Base-by-base conservation (phyloP, 2,113 vertebrate genomes). In the Crotalus helleri region DNA sequence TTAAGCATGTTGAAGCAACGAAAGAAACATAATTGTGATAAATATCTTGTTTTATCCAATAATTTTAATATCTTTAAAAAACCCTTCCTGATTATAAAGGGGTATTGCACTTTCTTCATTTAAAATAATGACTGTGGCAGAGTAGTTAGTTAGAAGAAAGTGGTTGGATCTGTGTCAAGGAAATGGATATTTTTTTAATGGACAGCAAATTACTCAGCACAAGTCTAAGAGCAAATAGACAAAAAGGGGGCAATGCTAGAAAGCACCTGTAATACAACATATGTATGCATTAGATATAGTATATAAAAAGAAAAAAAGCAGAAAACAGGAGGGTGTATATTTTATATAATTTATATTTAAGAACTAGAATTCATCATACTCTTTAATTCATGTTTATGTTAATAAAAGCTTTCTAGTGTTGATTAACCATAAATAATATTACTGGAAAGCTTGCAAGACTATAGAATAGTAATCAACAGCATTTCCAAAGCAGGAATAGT, bases 1-100 rank as follows among this genome's bases (percentile, higher is more conserved):
- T 93, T 23, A 94, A 97, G 92, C 61, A 6, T 55, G 54, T 4
- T 93, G 85, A 95, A 93, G 12, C n/a, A 10, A 49, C 94, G 11
- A 57, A 21, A 89, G 21, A 39, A 55, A 55, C 29, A 33, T 54
- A 46, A 29, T 55, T 88, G 33, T 39, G 69, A 81, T 39, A 81
- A 81, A 81, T 19, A 81, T 17, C 33, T 81, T 81, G 15, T 39
- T 81, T 81, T 81, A 81, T 8, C 64, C 26, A 64, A 90, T 51
- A 61, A 17, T 90, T 90, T 51, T n/a, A 90, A 69, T 58, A 17
- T 49, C 9, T n/a, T 64, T 89, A 13, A 21, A 55, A 57, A 81
- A 39, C 6, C 5, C 33, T 19, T 81, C 69, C n/a, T 81, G 69
- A 39, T 81, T 39, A 39, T 19, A 81, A 81, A 39, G 33, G 69